phyloP scores from a whole-genome alignment of 2,113 vertebrate genomes.

The Vidua chalybeata region DNA sequence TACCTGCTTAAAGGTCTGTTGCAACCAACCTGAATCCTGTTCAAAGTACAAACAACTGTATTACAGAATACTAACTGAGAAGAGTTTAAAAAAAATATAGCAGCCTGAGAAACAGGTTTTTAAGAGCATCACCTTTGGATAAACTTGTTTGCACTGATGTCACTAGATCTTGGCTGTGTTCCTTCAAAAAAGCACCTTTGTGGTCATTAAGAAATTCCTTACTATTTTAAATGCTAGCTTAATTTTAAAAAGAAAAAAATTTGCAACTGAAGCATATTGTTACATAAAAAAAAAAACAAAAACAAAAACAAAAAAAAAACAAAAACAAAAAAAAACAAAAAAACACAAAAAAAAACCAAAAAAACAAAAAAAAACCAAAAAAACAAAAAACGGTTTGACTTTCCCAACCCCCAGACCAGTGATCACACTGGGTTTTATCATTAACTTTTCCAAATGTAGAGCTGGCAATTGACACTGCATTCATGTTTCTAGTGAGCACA shows the following conservation, averaged over 20 bases:
- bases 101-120: conserved; percentile 62
- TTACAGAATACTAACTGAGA: not conserved
- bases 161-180: conserved; percentile 12
- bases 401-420: not conserved
- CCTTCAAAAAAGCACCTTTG: conserved; percentile 28
- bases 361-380: not conserved
- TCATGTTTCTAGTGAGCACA: not conserved
- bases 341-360: no score
- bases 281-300: not conserved
- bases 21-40: not conserved
- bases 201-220: conserved; percentile 14
- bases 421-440: not conserved
- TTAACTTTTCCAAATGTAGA: not conserved
- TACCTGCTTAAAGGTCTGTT: conserved; percentile 13
- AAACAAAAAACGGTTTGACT: not conserved
- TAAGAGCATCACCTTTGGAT: conserved; percentile 43
- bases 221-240: not conserved
- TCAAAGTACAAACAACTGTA: not conserved
- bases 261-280: not conserved
- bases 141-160: conserved; percentile 35
- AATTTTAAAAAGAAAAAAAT: not conserved
- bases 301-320: not conserved
- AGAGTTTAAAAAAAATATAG: not conserved
- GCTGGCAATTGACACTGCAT: not conserved
- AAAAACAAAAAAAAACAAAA: not conserved